phyloP scores from a whole-genome alignment of 2,113 vertebrate species.

The Benitochromis conjunctus region DNA sequence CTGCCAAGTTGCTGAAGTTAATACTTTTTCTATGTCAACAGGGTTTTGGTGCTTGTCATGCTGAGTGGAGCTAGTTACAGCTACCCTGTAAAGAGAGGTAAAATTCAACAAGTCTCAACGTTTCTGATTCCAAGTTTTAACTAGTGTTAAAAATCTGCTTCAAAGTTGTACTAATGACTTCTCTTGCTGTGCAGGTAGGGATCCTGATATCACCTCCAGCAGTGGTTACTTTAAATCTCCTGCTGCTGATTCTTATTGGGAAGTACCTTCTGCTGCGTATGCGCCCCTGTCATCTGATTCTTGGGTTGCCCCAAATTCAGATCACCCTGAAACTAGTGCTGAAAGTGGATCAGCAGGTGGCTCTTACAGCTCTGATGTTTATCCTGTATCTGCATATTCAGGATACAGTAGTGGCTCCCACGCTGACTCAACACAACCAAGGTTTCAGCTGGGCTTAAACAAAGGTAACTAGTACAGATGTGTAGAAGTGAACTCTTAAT shows the following conservation, averaged over 20 bases:
- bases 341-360: not conserved
- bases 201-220: not conserved
- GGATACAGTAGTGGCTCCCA: fast-evolving
- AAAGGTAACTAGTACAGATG: not conserved
- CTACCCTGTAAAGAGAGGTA: not conserved
- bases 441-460: not conserved
- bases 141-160: not conserved
- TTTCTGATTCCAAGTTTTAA: not conserved
- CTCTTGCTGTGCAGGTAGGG: not conserved
- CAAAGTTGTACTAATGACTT: fast-evolving
- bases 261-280: not conserved
- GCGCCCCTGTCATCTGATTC: not conserved
- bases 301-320: not conserved
- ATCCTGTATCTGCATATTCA: not conserved
- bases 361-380: not conserved
- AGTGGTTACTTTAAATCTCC: not conserved
- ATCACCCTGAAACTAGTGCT: not conserved
- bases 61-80: not conserved
- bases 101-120: fast-evolving
- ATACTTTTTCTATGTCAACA: not conserved
- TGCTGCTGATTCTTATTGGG: not conserved
- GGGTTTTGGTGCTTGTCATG: slow-evolving; percentile 5
- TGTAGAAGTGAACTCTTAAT: not conserved
- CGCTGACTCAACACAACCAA: not conserved
- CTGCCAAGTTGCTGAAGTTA: not conserved